Percentiles rank a stretch among this genome's conserved stretches.
Evolutionary conservation across 2,797 vertebrate species (phyloP).

Genomic region (Alcedo atthis): DNA sequence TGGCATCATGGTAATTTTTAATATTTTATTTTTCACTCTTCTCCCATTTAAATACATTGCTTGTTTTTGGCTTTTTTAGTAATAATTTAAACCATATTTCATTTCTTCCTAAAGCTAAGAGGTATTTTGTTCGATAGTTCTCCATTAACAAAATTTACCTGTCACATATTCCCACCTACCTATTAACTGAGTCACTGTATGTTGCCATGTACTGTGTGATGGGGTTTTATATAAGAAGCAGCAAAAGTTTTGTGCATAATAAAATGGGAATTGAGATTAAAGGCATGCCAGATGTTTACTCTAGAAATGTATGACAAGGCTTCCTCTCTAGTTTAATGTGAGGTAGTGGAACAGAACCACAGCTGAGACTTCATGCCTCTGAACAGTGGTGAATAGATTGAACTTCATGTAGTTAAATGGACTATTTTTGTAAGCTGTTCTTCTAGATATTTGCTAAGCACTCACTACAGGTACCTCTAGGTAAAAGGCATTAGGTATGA

Average conservation of each 20-base stretch:
- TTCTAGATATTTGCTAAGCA: background rate
- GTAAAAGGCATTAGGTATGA: background rate
- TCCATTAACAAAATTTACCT: constrained; percentile 60
- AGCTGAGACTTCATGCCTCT: background rate
- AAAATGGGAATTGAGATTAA: constrained; percentile 3
- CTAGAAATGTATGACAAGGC: background rate
- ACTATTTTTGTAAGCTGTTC: background rate
- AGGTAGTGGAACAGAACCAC: background rate
- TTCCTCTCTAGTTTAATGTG: background rate
- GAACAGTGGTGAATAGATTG: background rate
- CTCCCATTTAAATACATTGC: constrained; percentile 39
- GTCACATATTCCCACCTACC: constrained; percentile 61
- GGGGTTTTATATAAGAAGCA: constrained; percentile 56
- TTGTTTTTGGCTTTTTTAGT: background rate
- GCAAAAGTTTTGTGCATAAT: constrained; percentile 26
- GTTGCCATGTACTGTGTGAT: constrained; percentile 30
- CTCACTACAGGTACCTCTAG: background rate
- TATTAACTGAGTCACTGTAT: constrained; percentile 65
- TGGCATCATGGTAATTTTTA: constrained; percentile 59
- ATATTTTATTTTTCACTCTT: constrained; percentile 32
- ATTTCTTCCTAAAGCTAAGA: constrained; percentile 43
- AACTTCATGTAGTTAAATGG: background rate
- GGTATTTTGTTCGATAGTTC: constrained; percentile 59
- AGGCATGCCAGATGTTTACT: background rate
- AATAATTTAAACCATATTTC: constrained; percentile 47